Percentiles rank a stretch among this genome's conserved stretches.
Conservation (phyloP, 2,797 vertebrate species). For the Synaphobranchus kaupii region DNA sequence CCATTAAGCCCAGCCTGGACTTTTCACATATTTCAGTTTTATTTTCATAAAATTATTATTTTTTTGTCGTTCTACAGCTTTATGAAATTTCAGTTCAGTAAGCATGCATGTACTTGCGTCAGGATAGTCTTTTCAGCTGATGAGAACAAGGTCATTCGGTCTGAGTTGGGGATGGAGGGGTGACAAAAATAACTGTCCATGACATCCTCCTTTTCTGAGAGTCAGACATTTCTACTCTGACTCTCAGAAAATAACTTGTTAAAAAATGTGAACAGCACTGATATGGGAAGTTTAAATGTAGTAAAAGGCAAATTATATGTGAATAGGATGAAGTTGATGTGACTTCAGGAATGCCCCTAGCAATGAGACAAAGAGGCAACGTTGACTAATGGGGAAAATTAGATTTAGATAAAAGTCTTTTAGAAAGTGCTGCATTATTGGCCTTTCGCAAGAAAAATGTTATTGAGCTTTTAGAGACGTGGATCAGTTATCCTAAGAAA, state of each 20-base stretch:
- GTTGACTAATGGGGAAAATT: too few relatives aligned
- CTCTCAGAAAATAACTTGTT: background rate
- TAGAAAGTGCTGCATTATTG: too few relatives aligned
- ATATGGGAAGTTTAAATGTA: background rate
- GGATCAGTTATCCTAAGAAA: too few relatives aligned
- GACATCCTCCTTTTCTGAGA: background rate
- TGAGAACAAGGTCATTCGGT: background rate
- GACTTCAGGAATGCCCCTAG: too few relatives aligned
- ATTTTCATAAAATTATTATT: too few relatives aligned
- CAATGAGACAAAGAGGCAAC: too few relatives aligned
- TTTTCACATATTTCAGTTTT: too few relatives aligned
- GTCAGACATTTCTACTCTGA: background rate
- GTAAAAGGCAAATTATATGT: background rate
- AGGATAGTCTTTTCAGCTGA: background rate
- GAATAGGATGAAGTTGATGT: background rate
- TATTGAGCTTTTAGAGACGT: too few relatives aligned
- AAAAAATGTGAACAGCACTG: background rate
- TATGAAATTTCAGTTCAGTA: background rate
- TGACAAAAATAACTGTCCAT: background rate
- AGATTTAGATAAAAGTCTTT: too few relatives aligned
- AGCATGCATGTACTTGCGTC: background rate
- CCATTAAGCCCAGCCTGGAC: too few relatives aligned
- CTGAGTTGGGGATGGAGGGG: background rate
- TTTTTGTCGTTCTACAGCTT: background rate
- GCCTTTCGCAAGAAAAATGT: too few relatives aligned